These are phyloP conservation scores for Dascillus cervinus DNA, from an alignment of 2,888 invertebrate species.

Conservation along the genomic window DNA sequence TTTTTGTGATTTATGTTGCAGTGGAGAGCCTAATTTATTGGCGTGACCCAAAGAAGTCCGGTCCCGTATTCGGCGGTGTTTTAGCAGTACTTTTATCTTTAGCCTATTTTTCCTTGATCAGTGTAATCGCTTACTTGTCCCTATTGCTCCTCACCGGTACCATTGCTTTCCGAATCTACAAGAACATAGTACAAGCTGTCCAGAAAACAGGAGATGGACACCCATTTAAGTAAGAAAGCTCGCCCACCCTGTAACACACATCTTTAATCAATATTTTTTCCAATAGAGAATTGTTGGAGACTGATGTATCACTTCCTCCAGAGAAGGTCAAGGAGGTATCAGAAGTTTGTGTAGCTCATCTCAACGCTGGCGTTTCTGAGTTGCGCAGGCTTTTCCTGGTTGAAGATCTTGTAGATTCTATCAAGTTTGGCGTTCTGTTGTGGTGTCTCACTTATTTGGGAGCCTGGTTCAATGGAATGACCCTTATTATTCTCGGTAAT, in stretches of 20 bases:
- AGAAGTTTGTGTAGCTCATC: constrained; percentile 78
- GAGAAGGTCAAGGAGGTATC: constrained; percentile 87
- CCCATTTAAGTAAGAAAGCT: constrained; percentile 82
- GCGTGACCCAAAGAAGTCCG: constrained; percentile 93
- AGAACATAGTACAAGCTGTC: constrained; percentile 88
- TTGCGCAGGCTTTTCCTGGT: constrained; percentile 91
- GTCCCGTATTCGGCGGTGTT: constrained; percentile 85
- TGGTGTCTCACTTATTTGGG: constrained; percentile 98
- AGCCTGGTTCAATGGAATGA: constrained; percentile 99
- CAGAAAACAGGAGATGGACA: constrained; percentile 96
- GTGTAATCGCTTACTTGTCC: constrained; percentile 88
- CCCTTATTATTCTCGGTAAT: constrained; percentile 90
- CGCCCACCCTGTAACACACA: not conserved
- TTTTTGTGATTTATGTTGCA: constrained; percentile 48
- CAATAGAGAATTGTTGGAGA: constrained; percentile 72
- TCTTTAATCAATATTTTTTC: constrained; percentile 12
- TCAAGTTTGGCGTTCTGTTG: constrained; percentile 90
- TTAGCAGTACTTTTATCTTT: constrained; percentile 86
- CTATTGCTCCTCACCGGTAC: constrained; percentile 80
- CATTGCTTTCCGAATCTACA: constrained; percentile 92
- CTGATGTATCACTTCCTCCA: constrained; percentile 79
- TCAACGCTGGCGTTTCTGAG: constrained; percentile 74
- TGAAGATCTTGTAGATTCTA: constrained; percentile 92
- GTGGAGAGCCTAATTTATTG: constrained; percentile 96
- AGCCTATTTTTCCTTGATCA: constrained; percentile 91